Conservation (phyloP, 2,888 invertebrate species). For the Pristionchus entomophagus region DNA sequence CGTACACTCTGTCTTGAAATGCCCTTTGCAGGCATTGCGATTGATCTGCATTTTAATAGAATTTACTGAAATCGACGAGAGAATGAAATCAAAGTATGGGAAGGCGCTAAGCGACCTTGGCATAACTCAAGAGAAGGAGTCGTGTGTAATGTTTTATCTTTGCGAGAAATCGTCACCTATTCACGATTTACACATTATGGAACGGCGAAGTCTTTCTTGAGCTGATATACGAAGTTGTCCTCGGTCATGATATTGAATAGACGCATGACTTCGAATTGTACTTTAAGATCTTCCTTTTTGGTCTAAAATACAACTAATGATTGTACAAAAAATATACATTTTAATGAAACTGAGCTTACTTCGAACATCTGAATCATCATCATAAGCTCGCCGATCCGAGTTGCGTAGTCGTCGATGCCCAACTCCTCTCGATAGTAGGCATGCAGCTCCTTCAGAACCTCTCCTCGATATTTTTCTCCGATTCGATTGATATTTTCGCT, state of each 20-base stretch:
- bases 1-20: background rate
- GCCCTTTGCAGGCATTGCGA: background rate
- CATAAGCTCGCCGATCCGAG: background rate
- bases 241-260: background rate
- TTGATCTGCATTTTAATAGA: background rate
- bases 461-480: background rate
- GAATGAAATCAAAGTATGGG: background rate
- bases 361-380: constrained; percentile 7
- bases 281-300: background rate
- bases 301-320: too few relatives aligned
- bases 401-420: background rate
- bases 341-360: too few relatives aligned
- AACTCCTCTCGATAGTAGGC: background rate
- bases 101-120: background rate
- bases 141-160: background rate
- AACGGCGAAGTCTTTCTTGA: background rate
- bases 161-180: background rate
- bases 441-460: constrained; percentile 4
- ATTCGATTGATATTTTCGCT: background rate
- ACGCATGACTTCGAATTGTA: background rate
- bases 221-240: background rate
- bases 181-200: background rate
- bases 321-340: too few relatives aligned
- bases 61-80: background rate
- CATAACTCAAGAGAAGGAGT: background rate